Base-by-base conservation (phyloP, 2,113 vertebrate genomes). In the Anguilla japonica region DNA sequence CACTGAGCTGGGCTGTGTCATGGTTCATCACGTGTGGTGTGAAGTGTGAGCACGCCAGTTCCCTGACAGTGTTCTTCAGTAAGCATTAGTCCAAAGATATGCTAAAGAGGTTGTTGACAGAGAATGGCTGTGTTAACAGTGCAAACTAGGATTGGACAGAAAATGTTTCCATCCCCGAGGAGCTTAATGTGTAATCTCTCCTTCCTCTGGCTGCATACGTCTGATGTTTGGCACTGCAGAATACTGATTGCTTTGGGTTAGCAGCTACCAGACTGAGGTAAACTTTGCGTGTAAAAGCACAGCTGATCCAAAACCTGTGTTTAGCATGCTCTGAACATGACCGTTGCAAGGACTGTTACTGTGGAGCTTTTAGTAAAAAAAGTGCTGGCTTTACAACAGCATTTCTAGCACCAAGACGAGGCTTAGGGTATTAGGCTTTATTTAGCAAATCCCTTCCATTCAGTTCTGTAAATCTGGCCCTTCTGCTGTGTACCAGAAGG, bases 361-460 rank as follows among this genome's bases (percentile, higher is more conserved):
- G 22, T 82, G 63, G 0, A 20, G 43, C 18, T 87, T 0, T 7
- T 53, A 85, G 22, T 85, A 7, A 0, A 88, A 86, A 67, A 22
- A 83, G 87, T 0, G 6, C 22, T 4, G 87, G 86, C 92, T 93
- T 92, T 93, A 85, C 46, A 0, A 81, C 87, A 81, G 84, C 71
- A 0, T 53, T 39, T 81, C 85, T 67, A 1, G 56, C 15, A 1
- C 0, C 0, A 43, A 86, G 88, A 86, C 79, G 87, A 90, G 83
- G 89, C 84, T 22, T 86, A 87, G 0, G 84, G 92, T 92, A 93
- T 90, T 90, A 90, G 71, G 91, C 89, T 92, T 93, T 92, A 93
- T 95, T 91, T 94, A 93, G 92, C 89, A 94, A 93, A 94, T 94
- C 92, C 87, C 1, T 2, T 6, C 2, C 0, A 56, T 63, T 56